Evolutionary conservation across 2,797 vertebrate species (phyloP).

Genomic region (Phoeniculus purpureus): DNA sequence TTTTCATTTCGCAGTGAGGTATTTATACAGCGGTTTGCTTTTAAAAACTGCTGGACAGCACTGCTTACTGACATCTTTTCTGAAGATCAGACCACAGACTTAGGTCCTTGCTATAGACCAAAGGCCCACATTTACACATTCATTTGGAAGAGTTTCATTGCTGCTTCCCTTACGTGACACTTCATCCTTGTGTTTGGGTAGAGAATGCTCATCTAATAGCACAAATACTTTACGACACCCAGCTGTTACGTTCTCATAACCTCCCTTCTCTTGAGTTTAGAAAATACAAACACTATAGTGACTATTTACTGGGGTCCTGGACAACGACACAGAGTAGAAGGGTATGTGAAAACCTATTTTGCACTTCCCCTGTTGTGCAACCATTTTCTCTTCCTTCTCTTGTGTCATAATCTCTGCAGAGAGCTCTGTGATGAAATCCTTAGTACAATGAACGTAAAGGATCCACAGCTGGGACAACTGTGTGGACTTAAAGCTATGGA

Average conservation of each 20-base stretch:
- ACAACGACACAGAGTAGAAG: neutral
- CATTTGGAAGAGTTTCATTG: neutral
- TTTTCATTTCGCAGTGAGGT: neutral
- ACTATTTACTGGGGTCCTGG: neutral
- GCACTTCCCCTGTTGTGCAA: neutral
- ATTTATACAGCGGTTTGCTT: conserved; percentile 6
- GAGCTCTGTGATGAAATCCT: neutral
- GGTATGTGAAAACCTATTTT: neutral
- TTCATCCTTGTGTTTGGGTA: neutral
- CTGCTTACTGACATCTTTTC: neutral
- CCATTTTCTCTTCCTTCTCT: neutral
- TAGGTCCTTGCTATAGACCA: neutral
- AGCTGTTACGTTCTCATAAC: neutral
- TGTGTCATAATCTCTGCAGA: neutral
- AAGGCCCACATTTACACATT: neutral
- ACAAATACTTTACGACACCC: neutral
- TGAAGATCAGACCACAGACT: neutral
- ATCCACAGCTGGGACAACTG: neutral
- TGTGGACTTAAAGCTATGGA: neutral
- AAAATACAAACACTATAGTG: neutral
- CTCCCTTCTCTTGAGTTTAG: neutral
- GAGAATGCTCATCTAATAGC: neutral
- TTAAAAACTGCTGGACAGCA: neutral
- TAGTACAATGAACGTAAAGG: neutral
- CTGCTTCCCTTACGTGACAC: neutral